phyloP scores from a whole-genome alignment of 2,888 invertebrate genomes.

The Andrena minutula region DNA sequence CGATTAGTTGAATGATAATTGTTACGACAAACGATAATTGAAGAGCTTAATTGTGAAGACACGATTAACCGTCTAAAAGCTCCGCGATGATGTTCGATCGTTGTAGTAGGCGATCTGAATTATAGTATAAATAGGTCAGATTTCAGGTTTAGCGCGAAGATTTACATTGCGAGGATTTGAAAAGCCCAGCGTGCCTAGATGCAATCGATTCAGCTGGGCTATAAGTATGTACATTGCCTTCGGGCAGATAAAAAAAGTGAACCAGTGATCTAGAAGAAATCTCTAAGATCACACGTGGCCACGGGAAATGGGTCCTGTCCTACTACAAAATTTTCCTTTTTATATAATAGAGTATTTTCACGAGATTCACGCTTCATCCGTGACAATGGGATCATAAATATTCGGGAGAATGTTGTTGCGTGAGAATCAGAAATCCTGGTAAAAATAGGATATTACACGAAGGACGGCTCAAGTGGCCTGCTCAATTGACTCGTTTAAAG shows the following conservation, averaged over 20 bases:
- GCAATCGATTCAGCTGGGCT: slow-evolving; percentile 76
- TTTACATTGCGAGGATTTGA: background rate
- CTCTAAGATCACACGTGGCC: background rate
- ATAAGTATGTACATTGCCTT: slow-evolving; percentile 34
- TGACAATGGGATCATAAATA: too few species aligned
- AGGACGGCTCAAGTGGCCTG: background rate
- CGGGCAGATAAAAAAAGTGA: slow-evolving; percentile 3
- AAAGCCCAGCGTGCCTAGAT: slow-evolving; percentile 65
- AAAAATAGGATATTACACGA: background rate
- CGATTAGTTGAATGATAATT: background rate
- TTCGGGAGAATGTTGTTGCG: background rate
- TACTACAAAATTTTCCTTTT: background rate
- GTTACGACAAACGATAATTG: background rate
- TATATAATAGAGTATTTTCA: background rate
- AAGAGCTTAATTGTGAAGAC: background rate
- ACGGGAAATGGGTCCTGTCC: background rate
- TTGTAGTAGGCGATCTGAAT: background rate
- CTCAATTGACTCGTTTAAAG: background rate
- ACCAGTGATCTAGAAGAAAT: slow-evolving; percentile 13
- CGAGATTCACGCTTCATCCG: background rate
- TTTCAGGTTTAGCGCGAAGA: too few species aligned
- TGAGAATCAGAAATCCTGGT: background rate
- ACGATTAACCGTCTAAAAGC: background rate
- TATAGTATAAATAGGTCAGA: background rate
- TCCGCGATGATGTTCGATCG: too few species aligned